Percentiles rank a stretch among this genome's conserved stretches.
Conservation (phyloP, 2,888 invertebrate genomes). For the Marasmarcha lunaedactyla region DNA sequence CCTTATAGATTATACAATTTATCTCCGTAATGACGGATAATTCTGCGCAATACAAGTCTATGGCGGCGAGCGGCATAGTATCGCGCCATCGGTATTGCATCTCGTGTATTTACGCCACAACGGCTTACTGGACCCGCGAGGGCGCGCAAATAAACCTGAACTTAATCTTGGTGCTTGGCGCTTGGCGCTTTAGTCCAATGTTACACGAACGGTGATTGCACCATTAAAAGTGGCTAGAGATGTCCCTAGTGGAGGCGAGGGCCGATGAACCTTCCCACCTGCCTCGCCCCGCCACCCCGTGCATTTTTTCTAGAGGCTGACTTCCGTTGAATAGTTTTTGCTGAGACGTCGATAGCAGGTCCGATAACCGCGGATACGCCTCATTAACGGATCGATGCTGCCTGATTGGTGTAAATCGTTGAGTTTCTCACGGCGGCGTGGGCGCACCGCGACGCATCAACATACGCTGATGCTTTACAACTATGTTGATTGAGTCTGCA, state of each 20-base stretch:
- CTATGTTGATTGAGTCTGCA: neutral
- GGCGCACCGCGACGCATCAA: neutral
- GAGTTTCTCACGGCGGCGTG: slow-evolving; percentile 22
- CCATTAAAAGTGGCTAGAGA: neutral
- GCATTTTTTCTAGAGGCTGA: slow-evolving; percentile 49
- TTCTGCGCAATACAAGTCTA: neutral
- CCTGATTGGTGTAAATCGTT: slow-evolving; percentile 37
- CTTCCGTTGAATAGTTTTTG: slow-evolving; percentile 61
- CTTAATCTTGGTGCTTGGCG: neutral
- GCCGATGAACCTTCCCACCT: slow-evolving; percentile 20
- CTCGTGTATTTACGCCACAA: too few species aligned
- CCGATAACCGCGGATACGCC: slow-evolving; percentile 54
- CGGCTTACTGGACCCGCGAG: neutral
- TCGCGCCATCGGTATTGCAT: neutral
- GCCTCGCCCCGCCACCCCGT: slow-evolving; percentile 43
- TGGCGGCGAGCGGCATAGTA: neutral
- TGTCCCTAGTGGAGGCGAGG: neutral
- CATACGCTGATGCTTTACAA: neutral
- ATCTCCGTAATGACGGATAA: neutral
- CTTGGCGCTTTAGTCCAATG: neutral
- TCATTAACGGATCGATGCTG: slow-evolving; percentile 50
- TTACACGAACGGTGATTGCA: neutral
- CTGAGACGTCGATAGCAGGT: slow-evolving; percentile 54
- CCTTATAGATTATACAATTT: slow-evolving; percentile 1
- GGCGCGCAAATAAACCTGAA: neutral